Conservation (phyloP, 2,888 invertebrate genomes). For the Cylloceria caligata region DNA sequence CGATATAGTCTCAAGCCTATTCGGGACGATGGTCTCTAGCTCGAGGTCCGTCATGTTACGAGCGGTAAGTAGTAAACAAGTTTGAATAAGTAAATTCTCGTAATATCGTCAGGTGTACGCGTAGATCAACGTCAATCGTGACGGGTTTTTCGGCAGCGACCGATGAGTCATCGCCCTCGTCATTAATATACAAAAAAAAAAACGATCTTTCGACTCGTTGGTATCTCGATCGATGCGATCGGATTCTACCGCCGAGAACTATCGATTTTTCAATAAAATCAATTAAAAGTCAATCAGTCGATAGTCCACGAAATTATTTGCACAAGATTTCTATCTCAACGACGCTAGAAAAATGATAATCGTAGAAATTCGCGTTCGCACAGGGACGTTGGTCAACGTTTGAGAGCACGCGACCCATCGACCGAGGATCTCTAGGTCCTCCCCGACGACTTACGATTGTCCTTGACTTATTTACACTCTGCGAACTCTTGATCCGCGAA, state of each 20-base stretch:
- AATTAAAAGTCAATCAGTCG: conserved; percentile 13
- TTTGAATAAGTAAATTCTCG: background rate
- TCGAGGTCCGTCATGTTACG: conserved; percentile 6
- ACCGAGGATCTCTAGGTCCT: conserved; percentile 1
- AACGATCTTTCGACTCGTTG: background rate
- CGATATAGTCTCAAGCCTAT: conserved; percentile 54
- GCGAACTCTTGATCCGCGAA: background rate
- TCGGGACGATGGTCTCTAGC: conserved; percentile 64
- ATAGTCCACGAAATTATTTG: too few relatives aligned
- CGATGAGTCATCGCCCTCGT: conserved; percentile 38
- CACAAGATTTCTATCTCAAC: too few relatives aligned
- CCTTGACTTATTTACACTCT: conserved; percentile 1
- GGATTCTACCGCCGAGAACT: background rate
- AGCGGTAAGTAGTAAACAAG: conserved; percentile 61
- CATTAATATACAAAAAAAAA: background rate
- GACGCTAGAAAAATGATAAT: too few relatives aligned
- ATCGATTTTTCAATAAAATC: background rate
- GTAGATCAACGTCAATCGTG: background rate
- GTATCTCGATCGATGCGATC: background rate
- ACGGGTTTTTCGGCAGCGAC: background rate
- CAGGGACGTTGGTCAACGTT: conserved; percentile 34
- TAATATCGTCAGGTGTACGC: conserved; percentile 31
- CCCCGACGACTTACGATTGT: background rate
- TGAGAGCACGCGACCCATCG: background rate
- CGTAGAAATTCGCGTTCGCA: too few relatives aligned